Evolutionary conservation across 1,140 invertebrate species (phyloP), one percentile per base, ranked within the genome.

Genomic region (Bombyx mandarina): DNA sequence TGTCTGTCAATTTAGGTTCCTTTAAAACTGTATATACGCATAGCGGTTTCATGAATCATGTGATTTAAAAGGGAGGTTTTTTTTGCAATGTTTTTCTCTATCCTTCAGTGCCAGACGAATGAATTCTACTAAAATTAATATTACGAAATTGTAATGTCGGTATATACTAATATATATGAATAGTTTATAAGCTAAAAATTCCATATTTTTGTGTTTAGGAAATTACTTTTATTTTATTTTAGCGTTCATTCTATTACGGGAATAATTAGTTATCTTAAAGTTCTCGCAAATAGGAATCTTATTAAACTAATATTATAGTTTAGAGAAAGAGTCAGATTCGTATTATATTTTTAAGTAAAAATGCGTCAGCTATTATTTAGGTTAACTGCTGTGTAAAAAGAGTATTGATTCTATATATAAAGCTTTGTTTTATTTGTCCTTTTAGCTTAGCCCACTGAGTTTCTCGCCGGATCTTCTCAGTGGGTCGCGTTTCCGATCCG

Each of bases 271-370:
- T 51, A 54, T 74, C 68, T 71, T 76, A 76, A 75, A 77, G 75
- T 81, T 69, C 42, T 80, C 76, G 76, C 79, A 82, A 67, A 79
- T 79, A 77, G 65, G 75, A 69, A 62, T 77, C 78, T 86, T 78
- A 77, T 75, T 56, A 75, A 77, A 71, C 56, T 75, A 71, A 55
- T 75, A 71, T 70, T 73, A 69, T 80, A 80, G 65, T 62, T 65
- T 79, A 79, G 69, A 55, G 67, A 76, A 73, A 77, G 72, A 86
- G 82, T 81, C 79, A 76, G 76, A 82, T 79, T 82, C 81, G 73
- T 86, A 83, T 82, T 80, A 72, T 80, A 75, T 82, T 79, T 35
- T 80, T 82, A 82, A 83, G 72, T 67, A 72, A 83, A 79, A 72
- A 68, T 64, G 68, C 71, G 63, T 77, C 70, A 74, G 67, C 67